A percentile compares a stretch with the other conserved stretches of the same genome.
These are phyloP conservation scores for Caenorhabditis sp. DNA, from an alignment of 2,888 invertebrate species.

Conservation along the genomic window DNA sequence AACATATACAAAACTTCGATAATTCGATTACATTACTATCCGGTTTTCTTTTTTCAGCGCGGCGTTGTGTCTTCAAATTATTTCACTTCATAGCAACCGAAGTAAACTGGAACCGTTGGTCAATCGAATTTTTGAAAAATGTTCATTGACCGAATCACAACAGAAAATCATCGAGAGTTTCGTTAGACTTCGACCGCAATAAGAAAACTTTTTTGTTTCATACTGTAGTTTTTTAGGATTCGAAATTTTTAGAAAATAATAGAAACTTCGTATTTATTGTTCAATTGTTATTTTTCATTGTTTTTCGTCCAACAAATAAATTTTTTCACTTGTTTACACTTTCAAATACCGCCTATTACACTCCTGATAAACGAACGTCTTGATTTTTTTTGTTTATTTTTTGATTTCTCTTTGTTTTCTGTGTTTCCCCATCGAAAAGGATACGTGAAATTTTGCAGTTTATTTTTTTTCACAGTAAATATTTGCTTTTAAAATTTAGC, in stretches of 20 bases:
- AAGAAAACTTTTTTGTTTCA: constrained; percentile 9
- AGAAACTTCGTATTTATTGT: neutral
- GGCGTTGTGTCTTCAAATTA: constrained; percentile 48
- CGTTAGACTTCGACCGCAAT: constrained; percentile 53
- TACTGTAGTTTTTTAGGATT: constrained; percentile 3
- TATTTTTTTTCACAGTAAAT: neutral
- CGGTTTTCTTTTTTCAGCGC: constrained; percentile 24
- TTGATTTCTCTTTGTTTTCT: neutral
- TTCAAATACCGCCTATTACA: neutral
- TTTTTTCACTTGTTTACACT: neutral
- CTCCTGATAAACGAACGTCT: neutral
- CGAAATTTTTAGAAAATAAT: neutral
- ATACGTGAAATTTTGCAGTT: neutral
- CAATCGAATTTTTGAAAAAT: constrained; percentile 45
- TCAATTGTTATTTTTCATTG: neutral
- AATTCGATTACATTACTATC: neutral
- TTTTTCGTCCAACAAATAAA: neutral
- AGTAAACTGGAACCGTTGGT: constrained; percentile 48
- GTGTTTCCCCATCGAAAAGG: neutral
- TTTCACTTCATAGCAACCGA: constrained; percentile 36
- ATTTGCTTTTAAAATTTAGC: no score
- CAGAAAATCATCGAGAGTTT: constrained; percentile 43
- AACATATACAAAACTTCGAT: no score
- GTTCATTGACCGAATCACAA: constrained; percentile 44
- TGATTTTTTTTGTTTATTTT: neutral